Percentiles rank a stretch among this genome's conserved stretches.
These are phyloP conservation scores for Leucophenga varia DNA, from an alignment of 1,140 invertebrate species.

Conservation along the genomic window DNA sequence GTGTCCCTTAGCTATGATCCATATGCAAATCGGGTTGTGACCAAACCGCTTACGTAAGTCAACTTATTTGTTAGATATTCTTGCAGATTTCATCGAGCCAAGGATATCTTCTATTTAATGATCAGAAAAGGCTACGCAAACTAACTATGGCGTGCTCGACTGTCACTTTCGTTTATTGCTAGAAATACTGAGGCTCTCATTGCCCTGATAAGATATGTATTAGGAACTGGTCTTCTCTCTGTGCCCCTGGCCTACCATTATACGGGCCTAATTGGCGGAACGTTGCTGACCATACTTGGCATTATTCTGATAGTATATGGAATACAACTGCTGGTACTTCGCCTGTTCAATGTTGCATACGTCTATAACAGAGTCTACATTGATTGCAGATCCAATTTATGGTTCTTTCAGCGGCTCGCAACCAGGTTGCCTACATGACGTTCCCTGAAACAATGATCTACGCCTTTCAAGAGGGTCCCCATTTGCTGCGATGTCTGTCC, in stretches of 20 bases:
- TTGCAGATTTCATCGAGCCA: too few species aligned
- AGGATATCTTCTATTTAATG: background rate
- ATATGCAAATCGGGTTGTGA: constrained; percentile 18
- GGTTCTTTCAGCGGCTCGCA: constrained; percentile 20
- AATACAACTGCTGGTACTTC: constrained; percentile 22
- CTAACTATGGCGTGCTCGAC: too few species aligned
- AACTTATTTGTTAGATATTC: too few species aligned
- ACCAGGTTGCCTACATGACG: constrained; percentile 13
- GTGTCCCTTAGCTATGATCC: constrained; percentile 23
- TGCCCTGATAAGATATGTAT: constrained; percentile 17
- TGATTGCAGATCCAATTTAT: constrained; percentile 16
- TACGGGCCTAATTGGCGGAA: constrained; percentile 11
- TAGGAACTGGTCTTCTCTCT: constrained; percentile 25
- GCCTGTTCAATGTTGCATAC: too few species aligned
- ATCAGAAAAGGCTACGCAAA: too few species aligned
- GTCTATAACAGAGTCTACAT: too few species aligned
- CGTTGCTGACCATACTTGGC: background rate
- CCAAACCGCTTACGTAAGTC: constrained; percentile 20
- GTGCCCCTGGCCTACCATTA: constrained; percentile 21
- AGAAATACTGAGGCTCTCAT: constrained; percentile 15
- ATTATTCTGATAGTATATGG: constrained; percentile 19
- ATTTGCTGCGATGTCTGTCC: constrained; percentile 6
- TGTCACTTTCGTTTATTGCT: too few species aligned
- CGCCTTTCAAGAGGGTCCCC: constrained; percentile 18
- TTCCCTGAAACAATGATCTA: constrained; percentile 18